Evolutionary conservation across 2,888 invertebrate genomes (phyloP).

Genomic region (Heliconius sara): DNA sequence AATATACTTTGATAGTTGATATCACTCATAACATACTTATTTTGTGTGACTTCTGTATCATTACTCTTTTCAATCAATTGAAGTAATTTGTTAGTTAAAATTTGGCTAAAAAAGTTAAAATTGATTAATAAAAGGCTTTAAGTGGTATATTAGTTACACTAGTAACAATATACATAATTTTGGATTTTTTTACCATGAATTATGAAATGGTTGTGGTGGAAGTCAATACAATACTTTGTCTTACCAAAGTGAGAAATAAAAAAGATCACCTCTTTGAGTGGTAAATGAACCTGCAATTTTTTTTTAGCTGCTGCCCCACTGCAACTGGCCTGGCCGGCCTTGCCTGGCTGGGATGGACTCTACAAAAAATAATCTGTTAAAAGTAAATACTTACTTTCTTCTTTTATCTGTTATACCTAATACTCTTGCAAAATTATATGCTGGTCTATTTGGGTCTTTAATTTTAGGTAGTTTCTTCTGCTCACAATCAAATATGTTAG

Average conservation of each 20-base stretch:
- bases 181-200: too few relatives aligned
- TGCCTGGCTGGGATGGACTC: too few relatives aligned
- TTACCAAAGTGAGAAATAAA: too few relatives aligned
- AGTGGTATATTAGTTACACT: neutral
- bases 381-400: constrained; percentile 83
- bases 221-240: too few relatives aligned
- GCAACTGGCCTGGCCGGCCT: too few relatives aligned
- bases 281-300: too few relatives aligned
- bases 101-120: constrained; percentile 80
- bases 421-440: constrained; percentile 87
- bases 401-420: constrained; percentile 89
- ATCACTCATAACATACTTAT: constrained; percentile 85
- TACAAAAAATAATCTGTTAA: neutral
- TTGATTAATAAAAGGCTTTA: neutral
- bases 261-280: too few relatives aligned
- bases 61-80: constrained; percentile 87
- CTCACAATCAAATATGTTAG: constrained; percentile 90
- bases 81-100: constrained; percentile 86
- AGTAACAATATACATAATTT: neutral
- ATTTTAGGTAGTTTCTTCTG: constrained; percentile 90
- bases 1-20: constrained; percentile 83
- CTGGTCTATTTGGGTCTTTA: constrained; percentile 88
- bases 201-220: too few relatives aligned
- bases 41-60: constrained; percentile 80
- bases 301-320: too few relatives aligned